Conservation (phyloP, 2,888 invertebrate species). For the Gasteruption jaculator region DNA sequence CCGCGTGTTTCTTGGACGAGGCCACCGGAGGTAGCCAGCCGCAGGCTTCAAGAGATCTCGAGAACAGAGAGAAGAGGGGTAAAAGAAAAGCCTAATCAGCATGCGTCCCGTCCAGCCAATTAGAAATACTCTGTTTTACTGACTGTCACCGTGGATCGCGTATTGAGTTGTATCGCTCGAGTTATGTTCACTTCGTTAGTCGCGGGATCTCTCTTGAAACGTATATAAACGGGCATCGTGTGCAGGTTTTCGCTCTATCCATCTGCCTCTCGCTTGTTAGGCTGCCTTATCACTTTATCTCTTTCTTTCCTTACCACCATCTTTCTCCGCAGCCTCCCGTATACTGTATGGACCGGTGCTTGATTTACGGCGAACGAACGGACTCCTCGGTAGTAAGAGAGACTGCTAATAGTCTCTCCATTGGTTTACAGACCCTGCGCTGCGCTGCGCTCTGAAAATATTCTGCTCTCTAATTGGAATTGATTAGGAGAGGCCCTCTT, state of each 20-base stretch:
- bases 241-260: no score
- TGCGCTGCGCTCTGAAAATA: conserved; percentile 44
- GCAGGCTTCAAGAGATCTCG: conserved; percentile 1
- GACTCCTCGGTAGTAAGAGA: conserved; percentile 42
- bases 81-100: conserved; percentile 49
- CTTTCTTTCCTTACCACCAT: neutral
- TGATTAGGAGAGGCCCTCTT: conserved; percentile 47
- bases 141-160: conserved; percentile 46
- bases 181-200: conserved; percentile 50
- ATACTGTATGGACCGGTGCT: conserved; percentile 36
- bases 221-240: no score
- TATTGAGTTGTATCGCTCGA: conserved; percentile 52
- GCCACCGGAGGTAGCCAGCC: conserved; percentile 33
- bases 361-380: conserved; percentile 48
- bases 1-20: conserved; percentile 42
- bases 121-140: conserved; percentile 51
- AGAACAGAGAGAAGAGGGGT: conserved; percentile 22
- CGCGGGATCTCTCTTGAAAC: conserved; percentile 20
- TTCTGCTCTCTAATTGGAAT: conserved; percentile 52
- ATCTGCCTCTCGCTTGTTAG: conserved; percentile 21
- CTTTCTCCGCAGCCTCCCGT: conserved; percentile 15
- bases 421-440: conserved; percentile 25
- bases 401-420: conserved; percentile 49
- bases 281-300: conserved; percentile 11
- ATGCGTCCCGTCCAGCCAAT: conserved; percentile 49